Evolutionary conservation across 2,888 invertebrate species (phyloP).

Genomic region (Alentia gelatinosa): DNA sequence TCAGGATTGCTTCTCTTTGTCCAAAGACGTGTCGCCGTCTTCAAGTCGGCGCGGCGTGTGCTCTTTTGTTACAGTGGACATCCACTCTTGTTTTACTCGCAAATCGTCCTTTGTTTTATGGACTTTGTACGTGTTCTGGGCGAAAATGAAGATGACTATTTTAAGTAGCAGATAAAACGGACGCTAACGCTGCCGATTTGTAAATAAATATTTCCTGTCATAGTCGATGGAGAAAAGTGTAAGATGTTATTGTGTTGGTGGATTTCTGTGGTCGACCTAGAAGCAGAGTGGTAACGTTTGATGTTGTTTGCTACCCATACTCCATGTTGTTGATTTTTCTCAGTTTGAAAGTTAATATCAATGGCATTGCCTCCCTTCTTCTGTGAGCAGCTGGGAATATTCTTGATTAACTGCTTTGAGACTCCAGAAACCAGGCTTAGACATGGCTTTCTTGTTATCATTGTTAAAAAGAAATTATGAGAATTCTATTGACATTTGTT

Average conservation of each 20-base stretch:
- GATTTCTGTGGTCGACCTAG: slow-evolving; percentile 21
- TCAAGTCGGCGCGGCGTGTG: background rate
- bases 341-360: background rate
- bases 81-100: background rate
- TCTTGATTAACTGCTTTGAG: background rate
- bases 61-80: background rate
- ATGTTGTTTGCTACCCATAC: slow-evolving; percentile 19
- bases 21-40: background rate
- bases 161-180: background rate
- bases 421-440: background rate
- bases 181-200: background rate
- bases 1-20: slow-evolving; percentile 6
- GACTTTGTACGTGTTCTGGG: background rate
- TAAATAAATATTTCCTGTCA: background rate
- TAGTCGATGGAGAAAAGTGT: slow-evolving; percentile 13
- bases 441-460: background rate
- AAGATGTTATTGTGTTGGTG: slow-evolving; percentile 40
- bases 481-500: background rate
- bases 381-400: slow-evolving; percentile 5
- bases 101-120: background rate
- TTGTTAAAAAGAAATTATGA: background rate
- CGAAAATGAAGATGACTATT: slow-evolving; percentile 15
- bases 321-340: slow-evolving; percentile 35
- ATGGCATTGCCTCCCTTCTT: slow-evolving; percentile 12
- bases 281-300: slow-evolving; percentile 25